These are phyloP conservation scores for Callitettix versicolor DNA, from an alignment of 1,140 invertebrate genomes.

Conservation along the genomic window DNA sequence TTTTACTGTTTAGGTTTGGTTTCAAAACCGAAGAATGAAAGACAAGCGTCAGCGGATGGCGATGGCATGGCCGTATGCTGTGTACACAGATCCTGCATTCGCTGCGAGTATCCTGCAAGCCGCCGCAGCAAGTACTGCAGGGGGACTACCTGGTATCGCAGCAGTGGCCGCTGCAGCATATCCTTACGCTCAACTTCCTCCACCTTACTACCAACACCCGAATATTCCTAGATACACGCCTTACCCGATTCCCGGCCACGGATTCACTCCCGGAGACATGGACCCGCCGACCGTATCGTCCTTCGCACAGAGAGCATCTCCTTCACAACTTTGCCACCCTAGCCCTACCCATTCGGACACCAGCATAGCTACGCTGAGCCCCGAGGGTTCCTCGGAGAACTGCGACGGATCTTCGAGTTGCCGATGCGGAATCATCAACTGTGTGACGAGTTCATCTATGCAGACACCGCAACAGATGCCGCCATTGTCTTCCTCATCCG, in stretches of 20 bases:
- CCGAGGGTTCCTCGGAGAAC: slow-evolving; percentile 30
- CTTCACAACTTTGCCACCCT: slow-evolving; percentile 20
- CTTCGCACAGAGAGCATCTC: too few relatives aligned
- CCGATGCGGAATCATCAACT: slow-evolving; percentile 28
- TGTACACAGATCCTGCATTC: slow-evolving; percentile 84
- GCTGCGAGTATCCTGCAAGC: slow-evolving; percentile 85
- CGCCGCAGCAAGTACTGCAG: slow-evolving; percentile 39
- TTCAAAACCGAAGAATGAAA: slow-evolving; percentile 98
- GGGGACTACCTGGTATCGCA: slow-evolving; percentile 24
- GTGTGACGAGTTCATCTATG: slow-evolving; percentile 19
- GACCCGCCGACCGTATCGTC: slow-evolving; percentile 7
- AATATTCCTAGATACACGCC: slow-evolving; percentile 5
- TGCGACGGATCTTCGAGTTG: slow-evolving; percentile 33
- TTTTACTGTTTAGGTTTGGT: slow-evolving; percentile 89
- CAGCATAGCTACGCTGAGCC: slow-evolving; percentile 27
- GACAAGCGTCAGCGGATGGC: slow-evolving; percentile 91
- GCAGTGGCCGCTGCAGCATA: slow-evolving; percentile 30
- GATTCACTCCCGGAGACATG: not conserved
- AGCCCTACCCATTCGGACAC: slow-evolving; percentile 20
- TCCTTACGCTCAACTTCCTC: slow-evolving; percentile 23
- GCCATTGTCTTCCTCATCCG: not conserved
- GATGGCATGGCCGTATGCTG: slow-evolving; percentile 87
- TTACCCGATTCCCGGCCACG: slow-evolving; percentile 15
- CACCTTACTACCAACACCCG: slow-evolving; percentile 17
- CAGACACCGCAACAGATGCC: not conserved